phyloP scores from a whole-genome alignment of 2,113 vertebrate species.

The Andinoacara biseriatus region DNA sequence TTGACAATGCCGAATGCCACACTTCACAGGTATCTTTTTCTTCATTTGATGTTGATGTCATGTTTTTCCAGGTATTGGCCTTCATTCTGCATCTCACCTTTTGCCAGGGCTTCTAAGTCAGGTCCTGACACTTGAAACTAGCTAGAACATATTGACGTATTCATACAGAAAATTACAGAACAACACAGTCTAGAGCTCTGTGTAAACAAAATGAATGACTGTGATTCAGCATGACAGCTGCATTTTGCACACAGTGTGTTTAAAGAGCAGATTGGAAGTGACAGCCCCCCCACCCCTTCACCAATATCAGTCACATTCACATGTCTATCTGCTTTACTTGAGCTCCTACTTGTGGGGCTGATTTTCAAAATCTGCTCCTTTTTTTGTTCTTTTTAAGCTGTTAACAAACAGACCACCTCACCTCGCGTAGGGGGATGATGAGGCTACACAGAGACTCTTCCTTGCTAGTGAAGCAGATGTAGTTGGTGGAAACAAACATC shows the following conservation, averaged over 20 bases:
- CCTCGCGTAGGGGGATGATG: constrained; percentile 97
- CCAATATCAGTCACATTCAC: neutral
- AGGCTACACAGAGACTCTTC: constrained; percentile 95
- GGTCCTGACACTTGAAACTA: neutral
- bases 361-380: neutral
- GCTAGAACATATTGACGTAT: neutral
- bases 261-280: constrained; percentile 10
- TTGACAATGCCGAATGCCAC: too few relatives aligned
- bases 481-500: constrained; percentile 99
- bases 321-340: neutral
- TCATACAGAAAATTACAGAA: neutral
- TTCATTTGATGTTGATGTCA: too few relatives aligned
- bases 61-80: too few relatives aligned
- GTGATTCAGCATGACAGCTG: constrained; percentile 13
- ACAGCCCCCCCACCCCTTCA: neutral
- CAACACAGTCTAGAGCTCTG: neutral
- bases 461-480: constrained; percentile 99
- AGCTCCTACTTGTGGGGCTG: neutral
- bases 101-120: neutral
- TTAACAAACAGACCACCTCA: constrained; percentile 39
- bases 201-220: neutral
- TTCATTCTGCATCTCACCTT: too few relatives aligned
- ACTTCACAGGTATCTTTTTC: too few relatives aligned
- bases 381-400: neutral
- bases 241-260: neutral